Evolutionary conservation across 2,888 invertebrate genomes (phyloP).

Genomic region (Cheilosia urbana): DNA sequence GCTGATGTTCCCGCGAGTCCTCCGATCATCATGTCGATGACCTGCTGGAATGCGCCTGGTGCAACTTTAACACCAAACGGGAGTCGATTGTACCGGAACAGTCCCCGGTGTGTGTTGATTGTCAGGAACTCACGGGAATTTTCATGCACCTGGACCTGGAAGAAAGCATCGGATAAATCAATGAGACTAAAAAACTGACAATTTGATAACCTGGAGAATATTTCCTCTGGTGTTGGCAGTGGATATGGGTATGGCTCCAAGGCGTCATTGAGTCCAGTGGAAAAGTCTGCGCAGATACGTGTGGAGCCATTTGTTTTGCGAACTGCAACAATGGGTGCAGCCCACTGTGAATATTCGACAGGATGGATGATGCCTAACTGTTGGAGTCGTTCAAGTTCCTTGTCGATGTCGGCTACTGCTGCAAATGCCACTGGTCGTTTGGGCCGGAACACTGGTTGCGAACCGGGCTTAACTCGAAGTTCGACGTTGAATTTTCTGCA

Average conservation of each 20-base stretch:
- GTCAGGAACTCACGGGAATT: constrained; percentile 57
- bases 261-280: constrained; percentile 59
- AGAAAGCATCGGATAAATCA: constrained; percentile 71
- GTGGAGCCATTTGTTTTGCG: constrained; percentile 56
- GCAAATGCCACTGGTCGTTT: constrained; percentile 75
- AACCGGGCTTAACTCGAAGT: constrained; percentile 19
- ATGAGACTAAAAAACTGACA: constrained; percentile 44
- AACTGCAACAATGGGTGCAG: constrained; percentile 71
- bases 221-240: constrained; percentile 71
- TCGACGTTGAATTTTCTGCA: constrained; percentile 70
- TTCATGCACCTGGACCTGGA: constrained; percentile 58
- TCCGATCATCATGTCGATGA: constrained; percentile 61
- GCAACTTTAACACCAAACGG: constrained; percentile 70
- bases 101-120: constrained; percentile 49
- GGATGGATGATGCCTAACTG: constrained; percentile 65
- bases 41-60: constrained; percentile 71
- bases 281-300: constrained; percentile 72
- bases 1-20: constrained; percentile 47
- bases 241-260: constrained; percentile 70
- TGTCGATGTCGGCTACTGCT: constrained; percentile 46
- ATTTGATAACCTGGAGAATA: constrained; percentile 54
- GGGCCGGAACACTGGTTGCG: constrained; percentile 59
- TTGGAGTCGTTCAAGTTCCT: constrained; percentile 64
- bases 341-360: constrained; percentile 73
- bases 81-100: constrained; percentile 42